Base-by-base conservation (phyloP, 2,113 vertebrate species). In the Cyprinodon brontotheroides region DNA sequence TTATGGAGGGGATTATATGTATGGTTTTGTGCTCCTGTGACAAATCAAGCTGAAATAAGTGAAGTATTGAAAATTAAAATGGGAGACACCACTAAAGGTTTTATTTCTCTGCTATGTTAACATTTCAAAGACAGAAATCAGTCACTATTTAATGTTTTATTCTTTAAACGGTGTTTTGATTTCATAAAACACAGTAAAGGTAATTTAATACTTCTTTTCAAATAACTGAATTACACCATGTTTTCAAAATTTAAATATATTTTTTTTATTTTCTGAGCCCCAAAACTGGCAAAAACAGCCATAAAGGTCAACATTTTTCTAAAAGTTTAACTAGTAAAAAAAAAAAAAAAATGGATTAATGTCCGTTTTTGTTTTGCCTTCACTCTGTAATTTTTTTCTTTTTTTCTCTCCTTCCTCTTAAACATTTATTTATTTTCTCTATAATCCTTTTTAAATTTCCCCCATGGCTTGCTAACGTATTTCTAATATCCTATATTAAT, bases 41-140 rank as follows among this genome's bases (percentile, higher is more conserved):
- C 71, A 82, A 90, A 83, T 84, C 68, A 65, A 78, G 61, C 68
- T 37, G 75, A 38, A 53, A 75, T 73, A 71, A 11, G 41, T 86
- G 50, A 82, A 72, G 73, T 79, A 74, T 86, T 82, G 29, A 72
- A 29, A 11, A 77, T 83, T 74, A 75, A 65, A 89, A 89, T 68
- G 65, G 87, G 88, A 89, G 75, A 90, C 36, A 40, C 89, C 89
- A 89, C 86, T 89, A 63, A 45, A 67, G 47, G 47, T 61, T 70
- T 67, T 75, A 75, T 47, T 66, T 63, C 48, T 59, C 41, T 70
- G 20, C 78, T 15, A 68, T 67, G 37, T 82, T 77, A 60, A 61
- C 64, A 1, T 53, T 83, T 45, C n/a, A 74, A 41, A 45, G 61
- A 67, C 69, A 71, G 41, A 81, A 83, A 89, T 80, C 65, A 71